phyloP scores from a whole-genome alignment of 2,113 vertebrate genomes.

The Dromiciops gliroides region DNA sequence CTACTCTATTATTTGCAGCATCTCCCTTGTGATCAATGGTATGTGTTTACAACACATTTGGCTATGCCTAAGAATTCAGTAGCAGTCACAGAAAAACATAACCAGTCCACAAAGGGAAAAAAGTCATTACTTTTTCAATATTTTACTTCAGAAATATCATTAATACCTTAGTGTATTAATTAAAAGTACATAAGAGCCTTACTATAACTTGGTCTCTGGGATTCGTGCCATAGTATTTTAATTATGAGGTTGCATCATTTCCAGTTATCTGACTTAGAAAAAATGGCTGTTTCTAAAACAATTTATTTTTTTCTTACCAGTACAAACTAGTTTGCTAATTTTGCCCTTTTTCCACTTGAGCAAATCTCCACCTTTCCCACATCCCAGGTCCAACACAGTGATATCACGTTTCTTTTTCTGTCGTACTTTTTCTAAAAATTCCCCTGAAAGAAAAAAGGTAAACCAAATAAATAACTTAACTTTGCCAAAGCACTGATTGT shows the following conservation, averaged over 20 bases:
- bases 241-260: slow-evolving; percentile 25
- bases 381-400: slow-evolving; percentile 94
- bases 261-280: neutral
- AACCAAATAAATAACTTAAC: neutral
- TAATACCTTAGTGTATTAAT: neutral
- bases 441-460: slow-evolving; percentile 84
- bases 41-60: neutral
- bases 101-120: neutral
- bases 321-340: slow-evolving; percentile 94
- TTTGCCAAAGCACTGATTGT: slow-evolving; percentile 39
- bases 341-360: slow-evolving; percentile 96
- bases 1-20: neutral
- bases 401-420: slow-evolving; percentile 83
- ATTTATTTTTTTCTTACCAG: slow-evolving; percentile 85
- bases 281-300: slow-evolving; percentile 10
- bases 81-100: neutral
- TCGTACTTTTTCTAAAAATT: slow-evolving; percentile 91
- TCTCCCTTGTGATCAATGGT: neutral
- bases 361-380: slow-evolving; percentile 98
- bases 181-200: neutral
- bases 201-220: neutral
- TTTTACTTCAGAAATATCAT: neutral
- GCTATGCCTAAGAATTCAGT: neutral
- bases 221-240: neutral
- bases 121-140: neutral